Base-by-base conservation (phyloP, 2,888 invertebrate species). In the Scaptomyza parva region DNA sequence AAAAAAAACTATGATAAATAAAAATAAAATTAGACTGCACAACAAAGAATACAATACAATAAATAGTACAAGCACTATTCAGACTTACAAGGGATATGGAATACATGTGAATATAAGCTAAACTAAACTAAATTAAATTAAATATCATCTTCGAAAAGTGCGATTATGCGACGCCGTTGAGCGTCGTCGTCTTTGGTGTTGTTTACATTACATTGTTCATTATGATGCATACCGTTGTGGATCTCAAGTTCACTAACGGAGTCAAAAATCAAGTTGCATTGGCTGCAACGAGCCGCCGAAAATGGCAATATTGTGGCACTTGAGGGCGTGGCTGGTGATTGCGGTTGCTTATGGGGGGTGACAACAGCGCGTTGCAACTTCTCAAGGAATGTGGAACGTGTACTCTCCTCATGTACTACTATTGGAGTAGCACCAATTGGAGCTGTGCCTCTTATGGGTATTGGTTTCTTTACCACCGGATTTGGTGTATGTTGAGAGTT, bases 161-260 rank as follows among this genome's bases (percentile, higher is more conserved):
- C 90, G 65, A 91, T 91, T 39, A 91, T 91, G 24, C 86, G 86
- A 58, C 89, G 85, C 43, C 88, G 83, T 58, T 90, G 89, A 2
- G 78, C 80, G 26, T 83, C 74, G 20, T 81, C 79, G 40, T 81
- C 87, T 18, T 62, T 58, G n/a, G 65, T 20, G 6, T 28, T 58
- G 24, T 22, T 37, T 0, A 55, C 28, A 17, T 33, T 66, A 18
- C 54, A 37, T 18, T 72, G 66, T n/a, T 33, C 85, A 59, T 91
- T 91, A 37, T 91, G 91, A 28, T 86, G 84, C 48, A 72, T 72
- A 3, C 85, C 88, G 65, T 91, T 91, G 60, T 91, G 91, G 5
- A 88, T 72, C 68, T 91, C 91, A 22, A 91, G 66, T 14, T 88
- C 87, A 39, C 84, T 80, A 18, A 91, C 80, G 3, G 87, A 86